Percentiles rank a stretch among this genome's conserved stretches.
Conservation (phyloP, 2,888 invertebrate species). For the Argyresthia albistria region DNA sequence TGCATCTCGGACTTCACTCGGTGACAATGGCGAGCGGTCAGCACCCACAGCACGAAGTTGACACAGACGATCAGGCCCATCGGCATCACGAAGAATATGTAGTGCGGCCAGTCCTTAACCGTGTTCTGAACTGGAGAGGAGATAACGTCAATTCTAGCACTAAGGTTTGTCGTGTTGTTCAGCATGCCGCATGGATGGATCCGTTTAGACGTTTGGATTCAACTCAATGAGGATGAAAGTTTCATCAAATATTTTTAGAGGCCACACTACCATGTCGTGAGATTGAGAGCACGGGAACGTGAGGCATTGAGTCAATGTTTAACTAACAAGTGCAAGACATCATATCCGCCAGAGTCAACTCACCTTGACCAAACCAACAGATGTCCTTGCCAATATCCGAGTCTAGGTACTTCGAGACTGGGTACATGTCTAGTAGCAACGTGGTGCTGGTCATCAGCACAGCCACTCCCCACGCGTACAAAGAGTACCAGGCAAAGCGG, state of each 20-base stretch:
- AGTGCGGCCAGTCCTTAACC: conserved; percentile 52
- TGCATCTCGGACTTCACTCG: conserved; percentile 83
- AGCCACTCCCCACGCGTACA: conserved; percentile 81
- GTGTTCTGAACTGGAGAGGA: conserved; percentile 41
- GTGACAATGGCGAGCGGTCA: conserved; percentile 79
- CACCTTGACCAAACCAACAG: conserved; percentile 79
- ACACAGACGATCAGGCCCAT: conserved; percentile 74
- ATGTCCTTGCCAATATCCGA: conserved; percentile 73
- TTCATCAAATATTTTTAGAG: too few relatives aligned
- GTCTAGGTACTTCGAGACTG: conserved; percentile 46
- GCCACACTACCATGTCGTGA: too few relatives aligned
- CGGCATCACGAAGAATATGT: conserved; percentile 77
- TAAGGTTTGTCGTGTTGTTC: too few relatives aligned
- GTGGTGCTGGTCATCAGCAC: conserved; percentile 67
- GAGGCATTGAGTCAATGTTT: too few relatives aligned
- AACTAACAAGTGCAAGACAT: too few relatives aligned
- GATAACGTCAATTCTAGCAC: too few relatives aligned
- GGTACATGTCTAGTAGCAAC: conserved; percentile 66
- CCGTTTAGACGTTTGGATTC: too few relatives aligned
- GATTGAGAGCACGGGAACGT: too few relatives aligned
- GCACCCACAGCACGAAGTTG: conserved; percentile 78
- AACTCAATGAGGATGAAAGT: too few relatives aligned
- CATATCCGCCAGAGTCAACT: conserved; percentile 23
- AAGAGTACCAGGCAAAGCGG: conserved; percentile 76
- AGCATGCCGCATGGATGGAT: too few relatives aligned